Evolutionary conservation across 2,888 invertebrate species (phyloP).

Genomic region (Baccha elongata): DNA sequence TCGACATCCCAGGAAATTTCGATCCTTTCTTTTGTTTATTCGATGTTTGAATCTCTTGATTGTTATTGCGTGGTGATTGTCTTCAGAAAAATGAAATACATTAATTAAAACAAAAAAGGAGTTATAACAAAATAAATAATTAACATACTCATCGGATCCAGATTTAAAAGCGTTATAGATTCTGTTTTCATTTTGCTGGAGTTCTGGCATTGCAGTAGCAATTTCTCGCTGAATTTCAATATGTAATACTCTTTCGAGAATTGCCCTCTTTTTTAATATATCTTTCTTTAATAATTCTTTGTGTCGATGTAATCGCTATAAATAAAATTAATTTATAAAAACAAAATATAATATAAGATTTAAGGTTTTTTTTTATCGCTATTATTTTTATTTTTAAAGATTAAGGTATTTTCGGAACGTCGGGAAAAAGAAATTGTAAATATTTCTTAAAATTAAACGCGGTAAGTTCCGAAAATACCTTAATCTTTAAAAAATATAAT

Average conservation of each 20-base stretch:
- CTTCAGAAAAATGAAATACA: slow-evolving; percentile 8
- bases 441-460: too few species aligned
- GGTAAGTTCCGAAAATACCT: too few species aligned
- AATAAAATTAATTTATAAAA: too few species aligned
- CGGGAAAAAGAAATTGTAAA: too few species aligned
- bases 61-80: slow-evolving; percentile 23
- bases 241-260: slow-evolving; percentile 94
- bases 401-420: too few species aligned
- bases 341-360: too few species aligned
- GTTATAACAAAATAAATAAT: not conserved
- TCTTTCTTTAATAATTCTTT: slow-evolving; percentile 96
- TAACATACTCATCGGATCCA: slow-evolving; percentile 43
- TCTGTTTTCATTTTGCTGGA: slow-evolving; percentile 12
- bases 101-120: not conserved
- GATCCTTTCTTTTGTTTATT: slow-evolving; percentile 57
- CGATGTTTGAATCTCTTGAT: slow-evolving; percentile 32
- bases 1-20: slow-evolving; percentile 77
- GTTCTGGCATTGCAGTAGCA: slow-evolving; percentile 84
- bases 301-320: slow-evolving; percentile 91
- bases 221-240: slow-evolving; percentile 94
- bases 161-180: slow-evolving; percentile 22
- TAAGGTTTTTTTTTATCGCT: too few species aligned
- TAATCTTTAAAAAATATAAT: too few species aligned
- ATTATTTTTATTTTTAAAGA: too few species aligned
- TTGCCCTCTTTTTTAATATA: slow-evolving; percentile 93